phyloP scores from a whole-genome alignment of 2,888 invertebrate species.

The Chrysina gloriosa region DNA sequence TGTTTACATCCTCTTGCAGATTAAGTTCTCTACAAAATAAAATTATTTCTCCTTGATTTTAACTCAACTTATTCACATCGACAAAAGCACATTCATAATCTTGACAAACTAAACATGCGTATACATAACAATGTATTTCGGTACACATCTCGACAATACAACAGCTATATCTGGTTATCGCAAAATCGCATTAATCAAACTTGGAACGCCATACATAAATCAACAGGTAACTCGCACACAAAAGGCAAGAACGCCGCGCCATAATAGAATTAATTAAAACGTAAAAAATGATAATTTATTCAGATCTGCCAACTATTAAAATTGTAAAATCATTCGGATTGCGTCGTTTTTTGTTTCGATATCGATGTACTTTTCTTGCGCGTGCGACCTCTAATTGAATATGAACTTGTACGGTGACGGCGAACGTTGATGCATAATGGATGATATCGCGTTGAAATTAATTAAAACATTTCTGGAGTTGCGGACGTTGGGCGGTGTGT shows the following conservation, averaged over 20 bases:
- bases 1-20: no score
- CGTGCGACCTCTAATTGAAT: not conserved
- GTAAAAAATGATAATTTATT: not conserved
- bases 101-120: no score
- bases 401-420: not conserved
- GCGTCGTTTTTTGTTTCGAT: not conserved
- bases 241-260: not conserved
- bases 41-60: no score
- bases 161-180: no score
- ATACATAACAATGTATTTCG: no score
- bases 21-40: no score
- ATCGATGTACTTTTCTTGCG: not conserved
- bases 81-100: no score
- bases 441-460: conserved; percentile 1
- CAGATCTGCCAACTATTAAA: not conserved
- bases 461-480: conserved; percentile 11
- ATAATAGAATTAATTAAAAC: not conserved
- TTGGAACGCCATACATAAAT: not conserved
- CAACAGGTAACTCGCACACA: not conserved
- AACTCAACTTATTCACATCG: no score
- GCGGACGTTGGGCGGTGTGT: no score
- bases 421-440: no score
- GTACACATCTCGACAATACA: no score
- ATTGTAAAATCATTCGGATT: not conserved
- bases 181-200: not conserved